A percentile compares a stretch with the other conserved stretches of the same genome.
These are phyloP conservation scores for Invenusta paracnida DNA, from an alignment of 2,888 invertebrate genomes.

Conservation along the genomic window DNA sequence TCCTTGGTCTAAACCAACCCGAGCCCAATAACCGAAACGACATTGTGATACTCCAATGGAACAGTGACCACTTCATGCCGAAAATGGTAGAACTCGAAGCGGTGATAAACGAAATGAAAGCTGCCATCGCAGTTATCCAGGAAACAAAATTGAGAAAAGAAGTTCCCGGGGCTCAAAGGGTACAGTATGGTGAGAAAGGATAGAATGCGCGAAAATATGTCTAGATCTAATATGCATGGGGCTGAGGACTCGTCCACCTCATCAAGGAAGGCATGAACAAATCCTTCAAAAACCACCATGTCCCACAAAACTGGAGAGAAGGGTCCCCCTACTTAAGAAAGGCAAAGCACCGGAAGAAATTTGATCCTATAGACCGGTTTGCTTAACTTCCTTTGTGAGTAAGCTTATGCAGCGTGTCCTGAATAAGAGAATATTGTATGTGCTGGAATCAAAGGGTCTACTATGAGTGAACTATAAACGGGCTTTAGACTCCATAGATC, in stretches of 20 bases:
- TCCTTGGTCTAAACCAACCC: background rate
- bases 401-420: too few relatives aligned
- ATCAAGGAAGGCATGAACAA: background rate
- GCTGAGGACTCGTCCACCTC: background rate
- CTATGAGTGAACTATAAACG: background rate
- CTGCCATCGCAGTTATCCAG: background rate
- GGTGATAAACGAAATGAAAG: background rate
- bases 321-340: background rate
- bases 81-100: constrained; percentile 10
- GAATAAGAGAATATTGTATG: too few relatives aligned
- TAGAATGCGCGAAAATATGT: constrained; percentile 11
- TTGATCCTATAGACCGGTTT: background rate
- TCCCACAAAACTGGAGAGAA: too few relatives aligned
- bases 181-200: background rate
- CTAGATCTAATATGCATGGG: background rate
- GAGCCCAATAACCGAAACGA: background rate
- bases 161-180: background rate
- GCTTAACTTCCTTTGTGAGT: background rate
- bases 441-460: background rate
- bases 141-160: constrained; percentile 1
- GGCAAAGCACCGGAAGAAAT: background rate
- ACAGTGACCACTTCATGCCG: constrained; percentile 2
- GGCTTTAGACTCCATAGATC: background rate
- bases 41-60: constrained; percentile 9
- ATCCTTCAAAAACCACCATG: too few relatives aligned